Conservation (phyloP, 1,140 invertebrate genomes). For the Drosophila sp. region DNA sequence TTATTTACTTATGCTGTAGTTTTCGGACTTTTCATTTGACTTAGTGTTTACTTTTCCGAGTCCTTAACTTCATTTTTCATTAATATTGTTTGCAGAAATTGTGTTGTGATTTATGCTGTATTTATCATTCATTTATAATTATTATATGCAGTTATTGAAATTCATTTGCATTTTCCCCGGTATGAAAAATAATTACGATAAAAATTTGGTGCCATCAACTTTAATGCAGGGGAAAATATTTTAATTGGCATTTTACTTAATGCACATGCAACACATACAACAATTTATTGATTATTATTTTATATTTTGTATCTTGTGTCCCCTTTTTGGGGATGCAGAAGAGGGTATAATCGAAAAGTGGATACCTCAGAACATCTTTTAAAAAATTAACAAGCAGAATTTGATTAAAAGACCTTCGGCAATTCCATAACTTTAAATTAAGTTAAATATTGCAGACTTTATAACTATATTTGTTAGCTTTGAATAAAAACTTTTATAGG, state of each 20-base stretch:
- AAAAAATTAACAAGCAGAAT: too few species aligned
- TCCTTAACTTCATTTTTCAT: not conserved
- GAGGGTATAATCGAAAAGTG: not conserved
- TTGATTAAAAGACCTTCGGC: too few species aligned
- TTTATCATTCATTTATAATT: constrained; percentile 11
- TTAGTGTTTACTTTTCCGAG: too few species aligned
- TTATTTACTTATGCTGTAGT: too few species aligned
- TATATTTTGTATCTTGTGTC: not conserved
- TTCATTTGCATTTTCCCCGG: not conserved
- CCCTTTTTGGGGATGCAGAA: not conserved
- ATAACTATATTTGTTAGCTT: too few species aligned
- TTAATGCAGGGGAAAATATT: constrained; percentile 11
- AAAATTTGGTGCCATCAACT: not conserved
- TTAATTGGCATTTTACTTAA: constrained; percentile 43
- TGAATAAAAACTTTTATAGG: too few species aligned
- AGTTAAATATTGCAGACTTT: too few species aligned
- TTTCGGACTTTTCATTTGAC: too few species aligned
- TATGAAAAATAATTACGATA: not conserved
- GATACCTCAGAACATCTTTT: too few species aligned
- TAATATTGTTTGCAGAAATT: not conserved
- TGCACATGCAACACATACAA: constrained; percentile 11
- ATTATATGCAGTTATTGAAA: constrained; percentile 9
- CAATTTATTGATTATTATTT: constrained; percentile 44
- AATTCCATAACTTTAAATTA: too few species aligned
- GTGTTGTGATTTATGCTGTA: constrained; percentile 1